These are phyloP conservation scores for Lasaia peninsularis DNA, from an alignment of 1,140 invertebrate genomes.

Conservation along the genomic window DNA sequence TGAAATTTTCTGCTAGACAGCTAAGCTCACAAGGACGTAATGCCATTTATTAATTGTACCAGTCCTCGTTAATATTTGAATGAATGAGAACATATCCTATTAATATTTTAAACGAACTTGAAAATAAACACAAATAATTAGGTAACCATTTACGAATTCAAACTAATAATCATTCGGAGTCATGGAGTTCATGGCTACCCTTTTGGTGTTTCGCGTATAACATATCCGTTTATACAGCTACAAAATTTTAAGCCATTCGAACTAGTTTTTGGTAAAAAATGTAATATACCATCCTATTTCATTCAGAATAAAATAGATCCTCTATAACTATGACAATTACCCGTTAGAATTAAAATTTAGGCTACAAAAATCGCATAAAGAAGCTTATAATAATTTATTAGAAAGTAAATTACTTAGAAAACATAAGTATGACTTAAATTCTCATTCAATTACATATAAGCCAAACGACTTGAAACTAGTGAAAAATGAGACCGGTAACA, in stretches of 20 bases:
- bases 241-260: neutral
- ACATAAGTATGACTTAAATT: neutral
- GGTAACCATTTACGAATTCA: neutral
- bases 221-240: neutral
- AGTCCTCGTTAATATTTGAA: too few species aligned
- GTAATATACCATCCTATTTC: neutral
- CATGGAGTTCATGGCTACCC: neutral
- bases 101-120: too few species aligned
- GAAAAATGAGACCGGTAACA: constrained; percentile 2
- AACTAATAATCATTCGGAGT: neutral
- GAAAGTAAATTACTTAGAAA: constrained; percentile 5
- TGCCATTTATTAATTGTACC: too few species aligned
- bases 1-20: too few species aligned
- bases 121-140: neutral
- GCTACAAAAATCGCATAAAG: neutral
- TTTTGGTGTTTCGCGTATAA: constrained; percentile 9
- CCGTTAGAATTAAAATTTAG: neutral
- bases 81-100: too few species aligned
- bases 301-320: neutral
- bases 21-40: too few species aligned
- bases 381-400: constrained; percentile 2
- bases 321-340: constrained; percentile 3
- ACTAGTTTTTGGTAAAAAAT: constrained; percentile 4
- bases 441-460: neutral
- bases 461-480: neutral